These are phyloP conservation scores for Peucedramus taeniatus DNA, from an alignment of 2,113 vertebrate genomes.

Conservation along the genomic window DNA sequence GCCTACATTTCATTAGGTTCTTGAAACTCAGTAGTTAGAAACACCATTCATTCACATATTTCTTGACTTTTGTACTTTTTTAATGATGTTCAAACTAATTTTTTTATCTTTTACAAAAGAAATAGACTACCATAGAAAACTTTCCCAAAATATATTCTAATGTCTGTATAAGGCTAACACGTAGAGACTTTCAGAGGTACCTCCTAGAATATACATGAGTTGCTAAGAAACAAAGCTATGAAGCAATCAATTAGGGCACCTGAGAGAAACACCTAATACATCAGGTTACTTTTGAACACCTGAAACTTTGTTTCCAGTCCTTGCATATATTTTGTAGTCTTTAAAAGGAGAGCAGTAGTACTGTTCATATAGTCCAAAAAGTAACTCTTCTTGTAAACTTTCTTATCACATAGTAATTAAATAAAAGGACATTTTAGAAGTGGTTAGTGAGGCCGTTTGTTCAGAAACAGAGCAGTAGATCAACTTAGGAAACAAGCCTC, in stretches of 20 bases:
- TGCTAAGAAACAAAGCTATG: not conserved
- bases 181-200: not conserved
- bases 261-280: not conserved
- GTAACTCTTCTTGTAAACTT: not conserved
- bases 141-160: not conserved
- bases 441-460: not conserved
- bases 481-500: not conserved
- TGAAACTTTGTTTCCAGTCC: not conserved
- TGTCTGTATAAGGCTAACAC: not conserved
- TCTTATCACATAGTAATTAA: not conserved
- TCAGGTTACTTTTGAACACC: not conserved
- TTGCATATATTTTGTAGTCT: not conserved
- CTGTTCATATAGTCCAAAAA: not conserved
- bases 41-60: not conserved
- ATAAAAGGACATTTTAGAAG: not conserved
- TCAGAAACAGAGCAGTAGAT: not conserved
- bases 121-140: not conserved
- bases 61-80: not conserved
- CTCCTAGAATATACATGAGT: not conserved
- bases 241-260: not conserved
- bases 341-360: not conserved
- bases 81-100: not conserved
- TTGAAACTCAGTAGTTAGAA: not conserved
- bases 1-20: not conserved
- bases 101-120: not conserved